Conservation (phyloP, 2,113 vertebrate genomes). For the Lethenteron reissneri region DNA sequence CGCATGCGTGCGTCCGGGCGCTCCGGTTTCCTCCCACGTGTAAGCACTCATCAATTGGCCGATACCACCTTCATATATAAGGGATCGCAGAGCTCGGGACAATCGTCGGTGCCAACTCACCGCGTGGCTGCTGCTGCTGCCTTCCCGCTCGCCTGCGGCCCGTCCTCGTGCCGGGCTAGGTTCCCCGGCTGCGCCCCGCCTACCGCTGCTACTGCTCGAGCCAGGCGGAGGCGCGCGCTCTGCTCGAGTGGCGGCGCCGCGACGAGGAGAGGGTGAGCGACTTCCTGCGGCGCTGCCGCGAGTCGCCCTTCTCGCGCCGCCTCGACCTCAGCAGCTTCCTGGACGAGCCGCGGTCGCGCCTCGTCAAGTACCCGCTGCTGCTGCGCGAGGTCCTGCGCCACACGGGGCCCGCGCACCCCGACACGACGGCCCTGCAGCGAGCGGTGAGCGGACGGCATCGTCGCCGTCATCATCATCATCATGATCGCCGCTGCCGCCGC, state of each 20-base stretch:
- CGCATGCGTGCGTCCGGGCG: too few species aligned
- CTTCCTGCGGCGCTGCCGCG: slow-evolving; percentile 39
- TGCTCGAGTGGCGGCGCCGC: slow-evolving; percentile 36
- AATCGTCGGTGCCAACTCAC: too few species aligned
- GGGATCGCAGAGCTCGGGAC: too few species aligned
- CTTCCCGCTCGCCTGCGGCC: neutral
- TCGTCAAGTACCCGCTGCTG: slow-evolving; percentile 43
- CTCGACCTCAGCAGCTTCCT: slow-evolving; percentile 49
- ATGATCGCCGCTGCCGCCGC: too few species aligned
- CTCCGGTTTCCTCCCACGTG: too few species aligned
- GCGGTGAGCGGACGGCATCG: slow-evolving; percentile 25
- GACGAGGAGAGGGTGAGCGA: slow-evolving; percentile 31
- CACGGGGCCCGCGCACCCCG: slow-evolving; percentile 34
- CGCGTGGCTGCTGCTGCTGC: neutral
- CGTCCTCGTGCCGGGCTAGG: slow-evolving; percentile 15
- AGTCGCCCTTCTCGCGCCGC: slow-evolving; percentile 43
- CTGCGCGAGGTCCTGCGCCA: slow-evolving; percentile 37
- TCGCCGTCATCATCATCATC: neutral
- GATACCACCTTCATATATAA: too few species aligned
- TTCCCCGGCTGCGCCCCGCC: slow-evolving; percentile 27
- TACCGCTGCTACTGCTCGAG: slow-evolving; percentile 45
- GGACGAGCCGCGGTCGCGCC: slow-evolving; percentile 37
- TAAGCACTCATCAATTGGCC: too few species aligned
- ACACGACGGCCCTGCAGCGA: slow-evolving; percentile 24
- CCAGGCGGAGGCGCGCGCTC: slow-evolving; percentile 38